Conservation (phyloP, 2,888 invertebrate species). For the Agriopis leucophaearia region DNA sequence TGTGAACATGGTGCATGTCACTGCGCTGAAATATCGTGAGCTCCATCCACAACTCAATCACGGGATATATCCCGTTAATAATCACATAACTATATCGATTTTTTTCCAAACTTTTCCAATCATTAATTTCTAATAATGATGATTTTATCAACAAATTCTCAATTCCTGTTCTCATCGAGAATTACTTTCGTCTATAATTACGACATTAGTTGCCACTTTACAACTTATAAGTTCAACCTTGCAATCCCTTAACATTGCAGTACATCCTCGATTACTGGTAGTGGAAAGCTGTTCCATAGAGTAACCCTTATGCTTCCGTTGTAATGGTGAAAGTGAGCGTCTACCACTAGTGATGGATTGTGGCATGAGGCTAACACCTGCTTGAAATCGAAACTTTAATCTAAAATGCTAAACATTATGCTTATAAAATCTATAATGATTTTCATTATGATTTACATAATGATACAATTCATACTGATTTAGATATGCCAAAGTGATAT, state of each 20-base stretch:
- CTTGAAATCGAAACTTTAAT: constrained; percentile 37
- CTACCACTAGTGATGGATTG: constrained; percentile 49
- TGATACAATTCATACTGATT: constrained; percentile 1
- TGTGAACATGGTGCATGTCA: too few species aligned
- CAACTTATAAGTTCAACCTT: constrained; percentile 26
- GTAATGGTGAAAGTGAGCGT: constrained; percentile 63
- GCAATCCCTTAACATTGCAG: constrained; percentile 28
- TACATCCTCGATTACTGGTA: constrained; percentile 36
- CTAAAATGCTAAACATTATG: constrained; percentile 38
- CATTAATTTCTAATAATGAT: neutral
- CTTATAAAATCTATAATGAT: constrained; percentile 38
- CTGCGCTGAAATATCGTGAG: too few species aligned
- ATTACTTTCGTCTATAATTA: constrained; percentile 24
- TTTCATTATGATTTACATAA: constrained; percentile 13
- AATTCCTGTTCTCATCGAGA: constrained; percentile 4
- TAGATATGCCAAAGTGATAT: constrained; percentile 22
- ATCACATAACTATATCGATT: too few species aligned
- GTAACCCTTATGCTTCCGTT: constrained; percentile 51
- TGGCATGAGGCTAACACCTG: constrained; percentile 30
- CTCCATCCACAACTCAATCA: too few species aligned
- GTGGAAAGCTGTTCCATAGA: constrained; percentile 51
- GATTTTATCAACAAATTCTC: neutral
- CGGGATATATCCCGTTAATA: too few species aligned
- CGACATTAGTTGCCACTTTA: constrained; percentile 17
- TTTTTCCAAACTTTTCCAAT: too few species aligned